A percentile compares a stretch with the other conserved stretches of the same genome.
Evolutionary conservation across 2,797 vertebrate species (phyloP).

Genomic region (Oceanodroma leucorhoa): DNA sequence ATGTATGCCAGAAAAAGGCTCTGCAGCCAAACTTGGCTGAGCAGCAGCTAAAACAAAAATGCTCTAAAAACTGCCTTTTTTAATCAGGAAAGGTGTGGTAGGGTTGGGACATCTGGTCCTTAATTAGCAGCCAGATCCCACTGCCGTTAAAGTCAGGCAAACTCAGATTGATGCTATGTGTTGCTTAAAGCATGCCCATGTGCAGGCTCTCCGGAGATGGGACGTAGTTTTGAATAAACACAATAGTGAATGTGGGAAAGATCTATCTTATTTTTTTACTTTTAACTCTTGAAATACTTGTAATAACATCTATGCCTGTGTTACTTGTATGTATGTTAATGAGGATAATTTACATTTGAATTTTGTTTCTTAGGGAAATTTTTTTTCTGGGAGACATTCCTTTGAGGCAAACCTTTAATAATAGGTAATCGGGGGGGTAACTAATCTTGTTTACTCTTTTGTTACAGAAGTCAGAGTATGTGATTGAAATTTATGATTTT

Average conservation of each 20-base stretch:
- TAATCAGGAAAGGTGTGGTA: constrained; percentile 49
- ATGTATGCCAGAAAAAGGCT: neutral
- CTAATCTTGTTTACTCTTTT: neutral
- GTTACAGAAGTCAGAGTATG: neutral
- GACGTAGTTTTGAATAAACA: neutral
- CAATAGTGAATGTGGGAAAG: neutral
- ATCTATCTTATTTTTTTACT: neutral
- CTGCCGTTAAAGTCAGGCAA: neutral
- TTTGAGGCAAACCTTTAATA: neutral
- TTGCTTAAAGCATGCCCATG: neutral
- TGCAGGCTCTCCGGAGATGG: neutral
- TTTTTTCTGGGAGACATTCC: neutral
- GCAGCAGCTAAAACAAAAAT: neutral
- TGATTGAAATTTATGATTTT: neutral
- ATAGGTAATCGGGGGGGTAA: neutral
- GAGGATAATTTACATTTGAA: neutral
- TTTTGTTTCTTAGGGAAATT: neutral
- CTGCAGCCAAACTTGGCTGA: neutral
- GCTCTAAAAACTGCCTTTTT: neutral
- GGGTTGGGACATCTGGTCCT: neutral
- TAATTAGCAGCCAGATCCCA: neutral
- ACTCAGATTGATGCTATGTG: neutral
- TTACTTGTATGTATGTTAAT: neutral
- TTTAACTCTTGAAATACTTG: neutral
- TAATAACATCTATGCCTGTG: neutral